These are phyloP conservation scores for Equus quagga DNA, from an alignment of 2,113 vertebrate species.

Conservation along the genomic window DNA sequence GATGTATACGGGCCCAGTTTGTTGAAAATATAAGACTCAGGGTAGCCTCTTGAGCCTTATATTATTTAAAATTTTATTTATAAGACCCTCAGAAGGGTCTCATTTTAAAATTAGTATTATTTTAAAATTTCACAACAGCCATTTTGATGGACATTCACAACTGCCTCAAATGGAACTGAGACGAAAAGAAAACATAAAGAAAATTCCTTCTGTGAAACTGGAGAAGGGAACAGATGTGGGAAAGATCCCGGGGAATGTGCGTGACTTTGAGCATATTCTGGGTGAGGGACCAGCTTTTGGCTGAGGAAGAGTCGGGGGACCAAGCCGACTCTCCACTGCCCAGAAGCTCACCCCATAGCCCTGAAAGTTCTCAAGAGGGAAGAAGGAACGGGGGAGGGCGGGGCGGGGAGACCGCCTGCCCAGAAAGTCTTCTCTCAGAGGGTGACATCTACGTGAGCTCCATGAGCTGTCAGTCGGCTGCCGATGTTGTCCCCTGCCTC, in stretches of 20 bases:
- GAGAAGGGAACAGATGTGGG: constrained; percentile 51
- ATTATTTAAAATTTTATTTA: too few relatives aligned
- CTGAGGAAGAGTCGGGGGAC: too few relatives aligned
- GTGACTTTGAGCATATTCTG: not conserved
- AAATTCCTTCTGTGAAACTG: not conserved
- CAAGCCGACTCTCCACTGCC: not conserved
- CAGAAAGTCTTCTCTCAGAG: not conserved
- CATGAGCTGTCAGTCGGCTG: not conserved
- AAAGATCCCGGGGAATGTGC: not conserved
- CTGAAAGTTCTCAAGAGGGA: not conserved
- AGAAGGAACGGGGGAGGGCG: not conserved
- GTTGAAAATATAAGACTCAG: too few relatives aligned
- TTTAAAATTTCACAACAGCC: not conserved
- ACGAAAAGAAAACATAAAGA: constrained; percentile 30
- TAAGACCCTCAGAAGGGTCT: too few relatives aligned
- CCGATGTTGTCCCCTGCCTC: not conserved
- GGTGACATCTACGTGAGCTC: not conserved
- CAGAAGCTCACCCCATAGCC: not conserved
- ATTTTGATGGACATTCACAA: constrained; percentile 48
- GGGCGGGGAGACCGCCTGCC: not conserved
- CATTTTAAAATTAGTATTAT: not conserved
- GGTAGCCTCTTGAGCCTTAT: too few relatives aligned
- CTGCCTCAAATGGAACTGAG: not conserved
- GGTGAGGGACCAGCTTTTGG: not conserved
- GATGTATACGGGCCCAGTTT: too few relatives aligned